A percentile compares a stretch with the other conserved stretches of the same genome.
Conservation (phyloP, 2,888 invertebrate species). For the Odontocolon sp. region DNA sequence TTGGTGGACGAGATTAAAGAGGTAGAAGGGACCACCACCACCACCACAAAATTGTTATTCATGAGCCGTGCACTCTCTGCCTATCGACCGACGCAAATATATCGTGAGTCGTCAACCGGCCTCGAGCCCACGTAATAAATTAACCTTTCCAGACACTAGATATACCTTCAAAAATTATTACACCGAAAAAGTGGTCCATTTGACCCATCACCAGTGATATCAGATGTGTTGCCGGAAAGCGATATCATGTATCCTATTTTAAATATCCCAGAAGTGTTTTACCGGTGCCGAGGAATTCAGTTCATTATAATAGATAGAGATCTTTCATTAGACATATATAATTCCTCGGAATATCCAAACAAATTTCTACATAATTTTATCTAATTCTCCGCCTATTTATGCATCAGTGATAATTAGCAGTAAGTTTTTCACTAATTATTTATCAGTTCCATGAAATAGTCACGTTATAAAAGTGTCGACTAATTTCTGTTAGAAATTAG, state of each 20-base stretch:
- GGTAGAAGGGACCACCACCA: not conserved
- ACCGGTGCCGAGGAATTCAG: not conserved
- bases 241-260: not conserved
- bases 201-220: not conserved
- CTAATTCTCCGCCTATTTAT: not conserved
- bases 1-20: not conserved
- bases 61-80: not conserved
- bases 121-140: not conserved
- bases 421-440: not conserved
- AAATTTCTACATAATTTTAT: not conserved
- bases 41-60: not conserved
- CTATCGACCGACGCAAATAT: not conserved
- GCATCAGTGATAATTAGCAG: not conserved
- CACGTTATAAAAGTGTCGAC: not conserved
- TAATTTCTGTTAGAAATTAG: not conserved
- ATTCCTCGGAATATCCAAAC: not conserved
- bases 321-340: not conserved
- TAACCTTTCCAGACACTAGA: not conserved
- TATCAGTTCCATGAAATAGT: not conserved
- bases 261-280: not conserved
- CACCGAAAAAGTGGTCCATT: not conserved
- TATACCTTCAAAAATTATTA: not conserved
- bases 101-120: not conserved
- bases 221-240: not conserved
- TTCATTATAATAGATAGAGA: not conserved